A percentile compares a stretch with the other conserved stretches of the same genome.
Evolutionary conservation across 2,888 invertebrate species (phyloP).

Genomic region (Scaptomyza tumidula): DNA sequence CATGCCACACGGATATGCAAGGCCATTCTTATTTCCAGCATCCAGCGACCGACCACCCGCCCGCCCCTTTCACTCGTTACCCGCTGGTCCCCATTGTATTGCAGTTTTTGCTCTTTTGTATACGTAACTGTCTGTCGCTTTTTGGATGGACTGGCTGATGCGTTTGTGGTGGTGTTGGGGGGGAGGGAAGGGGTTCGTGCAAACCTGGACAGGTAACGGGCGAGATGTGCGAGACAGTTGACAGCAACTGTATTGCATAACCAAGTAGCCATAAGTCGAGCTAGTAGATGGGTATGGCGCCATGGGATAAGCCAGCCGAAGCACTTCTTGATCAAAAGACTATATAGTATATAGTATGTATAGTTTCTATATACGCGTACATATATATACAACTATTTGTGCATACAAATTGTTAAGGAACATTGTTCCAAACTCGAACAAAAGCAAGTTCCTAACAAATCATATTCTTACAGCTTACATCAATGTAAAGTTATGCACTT

Average conservation of each 20-base stretch:
- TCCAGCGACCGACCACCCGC: not conserved
- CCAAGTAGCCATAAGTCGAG: conserved; percentile 6
- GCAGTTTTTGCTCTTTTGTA: conserved; percentile 52
- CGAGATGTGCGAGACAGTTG: conserved; percentile 28
- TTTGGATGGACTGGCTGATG: conserved; percentile 12
- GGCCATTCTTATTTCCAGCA: conserved; percentile 43
- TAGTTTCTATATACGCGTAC: too few relatives aligned
- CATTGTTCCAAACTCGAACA: not conserved
- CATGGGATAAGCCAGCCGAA: conserved; percentile 8
- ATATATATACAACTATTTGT: not conserved
- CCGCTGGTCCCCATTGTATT: conserved; percentile 30
- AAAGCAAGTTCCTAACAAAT: conserved; percentile 11
- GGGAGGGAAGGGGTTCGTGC: conserved; percentile 6
- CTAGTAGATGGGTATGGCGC: not conserved
- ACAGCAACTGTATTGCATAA: conserved; percentile 44
- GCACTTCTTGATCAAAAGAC: not conserved
- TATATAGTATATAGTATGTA: too few relatives aligned
- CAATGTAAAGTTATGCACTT: conserved; percentile 63
- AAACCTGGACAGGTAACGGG: conserved; percentile 50
- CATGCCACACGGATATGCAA: conserved; percentile 45
- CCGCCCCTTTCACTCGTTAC: conserved; percentile 17
- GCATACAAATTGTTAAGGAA: not conserved
- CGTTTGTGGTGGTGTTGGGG: too few relatives aligned
- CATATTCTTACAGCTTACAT: conserved; percentile 18
- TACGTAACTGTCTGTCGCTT: conserved; percentile 51